Evolutionary conservation across 2,888 invertebrate species (phyloP).

Genomic region (Piscicola geometra): DNA sequence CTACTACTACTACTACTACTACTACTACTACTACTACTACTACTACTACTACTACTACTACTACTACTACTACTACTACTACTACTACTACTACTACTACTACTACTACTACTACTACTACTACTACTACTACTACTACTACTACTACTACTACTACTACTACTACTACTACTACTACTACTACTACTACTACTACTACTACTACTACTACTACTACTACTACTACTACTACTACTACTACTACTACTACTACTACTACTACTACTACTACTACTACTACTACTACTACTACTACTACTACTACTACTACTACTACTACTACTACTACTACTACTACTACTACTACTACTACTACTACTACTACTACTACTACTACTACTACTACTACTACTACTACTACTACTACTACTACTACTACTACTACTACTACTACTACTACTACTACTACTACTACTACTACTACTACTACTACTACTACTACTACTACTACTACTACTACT

Average conservation of each 20-base stretch:
- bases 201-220: neutral
- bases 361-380: constrained; percentile 24
- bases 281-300: neutral
- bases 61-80: constrained; percentile 24
- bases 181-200: neutral
- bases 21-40: constrained; percentile 24
- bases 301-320: neutral
- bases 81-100: constrained; percentile 24
- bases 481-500: neutral
- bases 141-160: constrained; percentile 11
- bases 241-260: neutral
- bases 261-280: neutral
- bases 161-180: constrained; percentile 1
- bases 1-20: constrained; percentile 24
- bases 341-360: constrained; percentile 22
- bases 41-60: constrained; percentile 22
- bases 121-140: constrained; percentile 24
- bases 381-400: constrained; percentile 24
- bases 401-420: constrained; percentile 24
- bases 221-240: constrained; percentile 1
- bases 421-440: constrained; percentile 24
- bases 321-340: constrained; percentile 24
- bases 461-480: neutral
- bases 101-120: constrained; percentile 24
- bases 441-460: neutral